Evolutionary conservation across 2,888 invertebrate species (phyloP).

Genomic region (Koerneria pararmatus): DNA sequence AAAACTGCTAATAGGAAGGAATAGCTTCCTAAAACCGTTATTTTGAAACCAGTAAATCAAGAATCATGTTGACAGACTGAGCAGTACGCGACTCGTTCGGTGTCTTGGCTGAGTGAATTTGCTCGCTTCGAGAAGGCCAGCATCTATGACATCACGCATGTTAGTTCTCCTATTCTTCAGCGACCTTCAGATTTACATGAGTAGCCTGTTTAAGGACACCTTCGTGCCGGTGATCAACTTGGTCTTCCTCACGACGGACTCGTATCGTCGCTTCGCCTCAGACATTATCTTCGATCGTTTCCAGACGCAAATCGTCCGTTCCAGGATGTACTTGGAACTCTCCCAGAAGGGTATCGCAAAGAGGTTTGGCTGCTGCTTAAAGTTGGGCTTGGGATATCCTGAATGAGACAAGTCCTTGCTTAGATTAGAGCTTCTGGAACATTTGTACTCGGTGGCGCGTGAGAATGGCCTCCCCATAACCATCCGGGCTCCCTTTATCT

Average conservation of each 20-base stretch:
- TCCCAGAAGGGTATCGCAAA: slow-evolving; percentile 47
- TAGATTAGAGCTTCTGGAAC: slow-evolving; percentile 33
- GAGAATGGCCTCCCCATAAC: slow-evolving; percentile 45
- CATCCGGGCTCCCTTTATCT: slow-evolving; percentile 47
- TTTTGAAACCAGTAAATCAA: too few relatives aligned
- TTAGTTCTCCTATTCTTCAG: slow-evolving; percentile 26
- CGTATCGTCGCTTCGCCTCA: slow-evolving; percentile 44
- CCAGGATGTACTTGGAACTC: slow-evolving; percentile 56
- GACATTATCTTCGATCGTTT: slow-evolving; percentile 52
- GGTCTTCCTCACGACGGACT: slow-evolving; percentile 52
- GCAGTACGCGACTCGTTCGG: slow-evolving; percentile 47
- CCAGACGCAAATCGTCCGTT: slow-evolving; percentile 45
- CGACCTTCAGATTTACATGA: neutral
- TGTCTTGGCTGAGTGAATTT: slow-evolving; percentile 57
- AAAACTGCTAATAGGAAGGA: too few relatives aligned
- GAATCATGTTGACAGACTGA: slow-evolving; percentile 38
- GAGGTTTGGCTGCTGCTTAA: slow-evolving; percentile 28
- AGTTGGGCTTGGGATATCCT: neutral
- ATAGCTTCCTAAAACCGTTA: too few relatives aligned
- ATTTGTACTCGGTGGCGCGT: slow-evolving; percentile 36
- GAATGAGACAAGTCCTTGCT: slow-evolving; percentile 6
- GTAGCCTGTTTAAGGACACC: slow-evolving; percentile 50
- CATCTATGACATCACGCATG: slow-evolving; percentile 56
- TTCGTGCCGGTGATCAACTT: slow-evolving; percentile 58
- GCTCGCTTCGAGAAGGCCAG: slow-evolving; percentile 51